phyloP scores from a whole-genome alignment of 2,888 invertebrate genomes.

The Diogma glabrata region DNA sequence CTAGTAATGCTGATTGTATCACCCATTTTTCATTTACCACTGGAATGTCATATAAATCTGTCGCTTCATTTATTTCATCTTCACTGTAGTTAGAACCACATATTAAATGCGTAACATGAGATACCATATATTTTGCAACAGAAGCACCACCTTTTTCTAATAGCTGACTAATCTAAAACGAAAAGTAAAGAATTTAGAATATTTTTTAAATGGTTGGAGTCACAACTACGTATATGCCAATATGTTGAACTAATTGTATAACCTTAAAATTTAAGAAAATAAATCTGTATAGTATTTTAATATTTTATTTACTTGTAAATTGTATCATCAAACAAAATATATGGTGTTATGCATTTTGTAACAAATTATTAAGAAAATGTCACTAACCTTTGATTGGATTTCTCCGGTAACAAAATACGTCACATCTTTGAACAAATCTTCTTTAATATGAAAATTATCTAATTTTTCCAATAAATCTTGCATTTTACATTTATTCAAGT shows the following conservation, averaged over 20 bases:
- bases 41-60: slow-evolving; percentile 87
- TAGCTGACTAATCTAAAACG: slow-evolving; percentile 58
- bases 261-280: no score
- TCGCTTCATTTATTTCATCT: slow-evolving; percentile 78
- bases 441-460: slow-evolving; percentile 32
- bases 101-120: slow-evolving; percentile 86
- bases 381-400: slow-evolving; percentile 54
- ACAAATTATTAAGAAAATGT: no score
- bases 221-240: no score
- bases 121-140: slow-evolving; percentile 75
- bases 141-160: slow-evolving; percentile 81
- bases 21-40: slow-evolving; percentile 86
- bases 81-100: slow-evolving; percentile 77
- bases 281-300: no score
- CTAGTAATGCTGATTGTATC: slow-evolving; percentile 47
- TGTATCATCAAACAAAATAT: neutral
- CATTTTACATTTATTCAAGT: no score
- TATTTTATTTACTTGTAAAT: no score
- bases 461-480: slow-evolving; percentile 21
- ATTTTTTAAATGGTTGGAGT: no score
- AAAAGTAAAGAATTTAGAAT: no score
- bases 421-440: slow-evolving; percentile 63
- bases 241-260: no score
- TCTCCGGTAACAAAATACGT: slow-evolving; percentile 75
- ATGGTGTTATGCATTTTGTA: no score